Conservation (phyloP, 2,797 vertebrate genomes). For the Cheirogaleus major region DNA sequence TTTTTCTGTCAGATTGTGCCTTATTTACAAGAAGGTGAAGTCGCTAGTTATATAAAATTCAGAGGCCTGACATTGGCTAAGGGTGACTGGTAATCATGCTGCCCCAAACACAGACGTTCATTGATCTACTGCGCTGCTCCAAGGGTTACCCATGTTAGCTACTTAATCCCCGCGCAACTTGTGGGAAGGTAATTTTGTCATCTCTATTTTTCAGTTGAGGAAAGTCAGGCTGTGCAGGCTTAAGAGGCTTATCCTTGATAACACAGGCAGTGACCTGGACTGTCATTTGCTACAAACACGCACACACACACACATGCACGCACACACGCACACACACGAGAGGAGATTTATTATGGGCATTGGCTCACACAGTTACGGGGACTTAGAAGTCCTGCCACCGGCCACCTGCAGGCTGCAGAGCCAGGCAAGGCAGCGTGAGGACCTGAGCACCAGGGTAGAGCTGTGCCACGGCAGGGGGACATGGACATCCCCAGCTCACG, state of each 20-base stretch:
- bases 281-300: neutral
- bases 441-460: too few relatives aligned
- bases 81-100: fast-evolving
- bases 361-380: neutral
- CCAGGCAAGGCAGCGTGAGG: neutral
- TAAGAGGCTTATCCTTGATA: neutral
- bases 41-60: fast-evolving
- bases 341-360: neutral
- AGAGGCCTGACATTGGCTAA: neutral
- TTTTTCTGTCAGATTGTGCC: neutral
- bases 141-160: neutral
- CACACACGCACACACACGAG: too few relatives aligned
- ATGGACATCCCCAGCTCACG: too few relatives aligned
- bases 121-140: fast-evolving
- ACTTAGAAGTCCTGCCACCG: neutral
- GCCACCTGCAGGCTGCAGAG: neutral
- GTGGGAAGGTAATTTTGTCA: neutral
- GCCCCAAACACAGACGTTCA: fast-evolving
- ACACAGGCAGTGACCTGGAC: too few relatives aligned
- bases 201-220: neutral
- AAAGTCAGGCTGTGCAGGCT: neutral
- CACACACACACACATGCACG: too few relatives aligned
- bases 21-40: fast-evolving
- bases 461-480: neutral
- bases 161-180: neutral